A percentile compares a stretch with the other conserved stretches of the same genome.
Conservation (phyloP, 64 coral and sea anemone species). For the Actinia equina region DNA sequence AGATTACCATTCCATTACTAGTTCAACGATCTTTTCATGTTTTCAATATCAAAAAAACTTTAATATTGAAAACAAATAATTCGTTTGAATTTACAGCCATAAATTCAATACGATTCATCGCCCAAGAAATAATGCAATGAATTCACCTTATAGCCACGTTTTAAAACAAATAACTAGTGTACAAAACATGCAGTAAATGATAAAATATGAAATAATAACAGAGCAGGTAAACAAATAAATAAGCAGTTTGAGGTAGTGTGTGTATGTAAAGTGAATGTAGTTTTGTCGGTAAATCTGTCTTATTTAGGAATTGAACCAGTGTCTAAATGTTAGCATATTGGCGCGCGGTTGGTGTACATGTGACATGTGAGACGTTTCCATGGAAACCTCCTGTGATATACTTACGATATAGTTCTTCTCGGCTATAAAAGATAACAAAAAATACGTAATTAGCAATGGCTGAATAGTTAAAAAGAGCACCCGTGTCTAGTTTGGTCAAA, state of each 20-base stretch:
- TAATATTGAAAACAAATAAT: background rate
- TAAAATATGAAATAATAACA: background rate
- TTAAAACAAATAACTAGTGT: background rate
- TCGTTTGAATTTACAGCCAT: background rate
- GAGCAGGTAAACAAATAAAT: background rate
- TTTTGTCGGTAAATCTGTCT: no score
- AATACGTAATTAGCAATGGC: background rate
- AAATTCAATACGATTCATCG: background rate
- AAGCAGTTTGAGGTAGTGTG: no score
- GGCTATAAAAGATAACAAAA: background rate
- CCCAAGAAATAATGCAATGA: no score
- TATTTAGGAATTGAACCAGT: no score
- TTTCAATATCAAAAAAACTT: background rate
- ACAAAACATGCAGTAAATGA: background rate
- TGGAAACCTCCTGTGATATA: background rate
- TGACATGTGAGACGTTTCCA: no score
- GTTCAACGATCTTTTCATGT: background rate
- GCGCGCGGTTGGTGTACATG: no score
- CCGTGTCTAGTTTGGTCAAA: no score
- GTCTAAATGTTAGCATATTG: no score
- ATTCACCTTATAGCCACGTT: background rate
- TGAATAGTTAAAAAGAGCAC: no score
- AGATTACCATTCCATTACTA: no score
- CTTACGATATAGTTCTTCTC: conserved; percentile 18
- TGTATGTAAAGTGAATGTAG: no score